Evolutionary conservation across 2,888 invertebrate species (phyloP).

Genomic region (Amblyjoppa proteus): DNA sequence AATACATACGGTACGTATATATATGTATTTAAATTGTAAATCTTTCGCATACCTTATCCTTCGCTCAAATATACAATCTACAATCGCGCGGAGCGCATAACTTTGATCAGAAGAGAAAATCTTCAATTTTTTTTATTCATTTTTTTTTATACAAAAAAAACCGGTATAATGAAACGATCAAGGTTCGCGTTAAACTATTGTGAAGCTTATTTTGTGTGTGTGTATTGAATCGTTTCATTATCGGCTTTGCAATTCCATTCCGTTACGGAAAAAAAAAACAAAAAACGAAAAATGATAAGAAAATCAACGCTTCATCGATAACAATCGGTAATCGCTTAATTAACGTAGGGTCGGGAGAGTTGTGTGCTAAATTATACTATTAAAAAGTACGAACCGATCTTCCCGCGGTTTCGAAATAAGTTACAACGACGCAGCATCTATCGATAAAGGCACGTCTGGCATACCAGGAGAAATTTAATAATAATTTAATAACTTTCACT

Average conservation of each 20-base stretch:
- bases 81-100: constrained; percentile 53
- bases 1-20: constrained; percentile 30
- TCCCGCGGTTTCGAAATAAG: constrained; percentile 28
- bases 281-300: neutral
- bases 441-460: constrained; percentile 67
- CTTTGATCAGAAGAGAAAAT: constrained; percentile 50
- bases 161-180: constrained; percentile 1
- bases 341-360: neutral
- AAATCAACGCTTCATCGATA: neutral
- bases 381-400: constrained; percentile 25
- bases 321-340: neutral
- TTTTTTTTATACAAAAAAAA: constrained; percentile 10
- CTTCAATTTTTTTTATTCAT: neutral
- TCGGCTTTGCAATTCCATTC: neutral
- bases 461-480: constrained; percentile 48
- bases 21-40: constrained; percentile 46
- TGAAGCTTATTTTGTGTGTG: neutral
- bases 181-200: neutral
- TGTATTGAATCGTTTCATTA: neutral
- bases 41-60: constrained; percentile 21
- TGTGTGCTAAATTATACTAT: constrained; percentile 18
- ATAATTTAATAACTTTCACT: constrained; percentile 32
- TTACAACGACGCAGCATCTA: constrained; percentile 49
- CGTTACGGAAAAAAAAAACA: neutral
- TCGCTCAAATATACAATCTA: constrained; percentile 55